These are phyloP conservation scores for Sarotherodon lohbergeri DNA, from an alignment of 2,113 vertebrate species.

Conservation along the genomic window DNA sequence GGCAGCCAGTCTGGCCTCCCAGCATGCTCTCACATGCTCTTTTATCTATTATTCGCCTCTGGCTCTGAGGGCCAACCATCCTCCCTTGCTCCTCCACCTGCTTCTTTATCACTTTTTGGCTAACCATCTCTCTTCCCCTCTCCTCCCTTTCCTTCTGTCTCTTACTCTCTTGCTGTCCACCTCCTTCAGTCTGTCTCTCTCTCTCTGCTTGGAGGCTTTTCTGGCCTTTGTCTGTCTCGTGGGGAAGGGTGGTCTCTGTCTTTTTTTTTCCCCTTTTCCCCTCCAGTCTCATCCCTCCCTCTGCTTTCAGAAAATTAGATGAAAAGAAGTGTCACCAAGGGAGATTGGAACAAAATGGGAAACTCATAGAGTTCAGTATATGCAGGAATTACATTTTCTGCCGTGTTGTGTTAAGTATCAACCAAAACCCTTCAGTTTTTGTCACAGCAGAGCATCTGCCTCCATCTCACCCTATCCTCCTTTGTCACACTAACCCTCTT, in stretches of 20 bases:
- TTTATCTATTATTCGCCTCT: slow-evolving; percentile 37
- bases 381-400: not conserved
- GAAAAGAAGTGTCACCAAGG: not conserved
- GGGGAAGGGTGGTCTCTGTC: slow-evolving; percentile 13
- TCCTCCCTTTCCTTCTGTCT: not conserved
- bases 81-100: slow-evolving; percentile 33
- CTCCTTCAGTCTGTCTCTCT: not conserved
- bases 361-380: not conserved
- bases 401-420: not conserved
- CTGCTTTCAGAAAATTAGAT: not conserved
- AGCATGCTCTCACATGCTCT: slow-evolving; percentile 46
- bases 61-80: not conserved
- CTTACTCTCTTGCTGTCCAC: not conserved
- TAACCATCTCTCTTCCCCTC: not conserved
- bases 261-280: not conserved
- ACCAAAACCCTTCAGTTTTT: not conserved
- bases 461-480: not conserved
- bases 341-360: not conserved
- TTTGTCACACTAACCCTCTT: not conserved
- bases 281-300: not conserved
- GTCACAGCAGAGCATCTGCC: not conserved
- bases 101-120: slow-evolving; percentile 14
- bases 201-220: slow-evolving; percentile 7
- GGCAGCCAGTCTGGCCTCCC: slow-evolving; percentile 24
- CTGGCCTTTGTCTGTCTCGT: slow-evolving; percentile 23